These are phyloP conservation scores for Drymonia ruficornis DNA, from an alignment of 2,888 invertebrate species.

Conservation along the genomic window DNA sequence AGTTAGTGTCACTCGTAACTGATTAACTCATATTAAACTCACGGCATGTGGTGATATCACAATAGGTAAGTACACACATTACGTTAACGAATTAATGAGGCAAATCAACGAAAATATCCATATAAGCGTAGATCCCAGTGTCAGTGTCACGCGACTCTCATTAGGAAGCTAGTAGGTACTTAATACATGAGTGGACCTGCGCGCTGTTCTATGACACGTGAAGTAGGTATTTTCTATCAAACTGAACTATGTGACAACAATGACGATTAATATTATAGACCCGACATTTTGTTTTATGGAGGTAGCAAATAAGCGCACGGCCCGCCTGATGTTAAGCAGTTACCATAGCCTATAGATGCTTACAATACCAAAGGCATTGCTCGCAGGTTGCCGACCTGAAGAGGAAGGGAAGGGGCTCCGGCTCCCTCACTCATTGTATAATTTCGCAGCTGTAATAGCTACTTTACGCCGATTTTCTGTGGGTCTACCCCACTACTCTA, in stretches of 20 bases:
- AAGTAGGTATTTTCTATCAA: slow-evolving; percentile 11
- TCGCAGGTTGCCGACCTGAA: too few species aligned
- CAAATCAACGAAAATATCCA: slow-evolving; percentile 60
- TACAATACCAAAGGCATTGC: too few species aligned
- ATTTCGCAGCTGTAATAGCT: too few species aligned
- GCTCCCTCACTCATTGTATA: too few species aligned
- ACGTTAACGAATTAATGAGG: slow-evolving; percentile 64
- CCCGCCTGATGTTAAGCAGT: too few species aligned
- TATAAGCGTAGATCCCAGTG: slow-evolving; percentile 47
- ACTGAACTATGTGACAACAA: neutral
- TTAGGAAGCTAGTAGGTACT: slow-evolving; percentile 34
- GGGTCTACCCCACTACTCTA: too few species aligned
- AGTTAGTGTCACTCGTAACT: slow-evolving; percentile 51
- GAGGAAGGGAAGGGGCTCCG: too few species aligned
- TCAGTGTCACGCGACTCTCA: slow-evolving; percentile 68
- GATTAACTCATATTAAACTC: slow-evolving; percentile 54
- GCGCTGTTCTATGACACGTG: slow-evolving; percentile 15
- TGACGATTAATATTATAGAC: too few species aligned
- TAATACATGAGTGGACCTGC: slow-evolving; percentile 16
- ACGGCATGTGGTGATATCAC: slow-evolving; percentile 66
- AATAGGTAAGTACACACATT: slow-evolving; percentile 48
- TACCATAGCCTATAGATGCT: too few species aligned
- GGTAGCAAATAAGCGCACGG: too few species aligned
- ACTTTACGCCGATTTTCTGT: too few species aligned
- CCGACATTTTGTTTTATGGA: too few species aligned